Conservation (phyloP, 2,888 invertebrate species). For the Maniola hyperantus region DNA sequence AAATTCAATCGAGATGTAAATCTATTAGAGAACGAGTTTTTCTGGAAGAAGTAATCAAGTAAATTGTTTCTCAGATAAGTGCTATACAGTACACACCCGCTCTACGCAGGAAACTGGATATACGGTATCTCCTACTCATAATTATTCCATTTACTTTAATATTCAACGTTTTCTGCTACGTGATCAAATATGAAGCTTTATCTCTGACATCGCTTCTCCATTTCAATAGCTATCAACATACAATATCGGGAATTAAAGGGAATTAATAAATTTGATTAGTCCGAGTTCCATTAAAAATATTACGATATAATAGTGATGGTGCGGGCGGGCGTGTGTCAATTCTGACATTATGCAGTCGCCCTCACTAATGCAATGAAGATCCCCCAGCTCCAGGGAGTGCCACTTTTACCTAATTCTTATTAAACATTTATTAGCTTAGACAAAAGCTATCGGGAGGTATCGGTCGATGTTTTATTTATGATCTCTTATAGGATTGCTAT, state of each 20-base stretch:
- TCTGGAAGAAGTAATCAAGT: constrained; percentile 62
- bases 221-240: constrained; percentile 28
- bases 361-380: constrained; percentile 67
- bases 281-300: constrained; percentile 49
- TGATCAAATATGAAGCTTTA: constrained; percentile 24
- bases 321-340: constrained; percentile 55
- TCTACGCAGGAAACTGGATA: constrained; percentile 32
- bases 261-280: constrained; percentile 41
- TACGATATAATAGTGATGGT: constrained; percentile 41
- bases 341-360: constrained; percentile 70
- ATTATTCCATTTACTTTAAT: constrained; percentile 31
- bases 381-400: constrained; percentile 57
- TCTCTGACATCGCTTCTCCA: constrained; percentile 27
- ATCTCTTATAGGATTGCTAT: constrained; percentile 73
- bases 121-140: constrained; percentile 23
- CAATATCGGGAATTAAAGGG: constrained; percentile 33
- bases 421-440: constrained; percentile 81
- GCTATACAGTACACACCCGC: constrained; percentile 25
- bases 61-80: constrained; percentile 59
- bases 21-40: constrained; percentile 70
- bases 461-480: constrained; percentile 78
- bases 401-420: constrained; percentile 78
- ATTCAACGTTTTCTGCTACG: constrained; percentile 30
- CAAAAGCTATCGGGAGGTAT: constrained; percentile 73
- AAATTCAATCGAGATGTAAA: constrained; percentile 77